Evolutionary conservation across 2,797 vertebrate species (phyloP), one percentile per base, ranked within the genome.

Genomic region (Sarcoramphus papa): DNA sequence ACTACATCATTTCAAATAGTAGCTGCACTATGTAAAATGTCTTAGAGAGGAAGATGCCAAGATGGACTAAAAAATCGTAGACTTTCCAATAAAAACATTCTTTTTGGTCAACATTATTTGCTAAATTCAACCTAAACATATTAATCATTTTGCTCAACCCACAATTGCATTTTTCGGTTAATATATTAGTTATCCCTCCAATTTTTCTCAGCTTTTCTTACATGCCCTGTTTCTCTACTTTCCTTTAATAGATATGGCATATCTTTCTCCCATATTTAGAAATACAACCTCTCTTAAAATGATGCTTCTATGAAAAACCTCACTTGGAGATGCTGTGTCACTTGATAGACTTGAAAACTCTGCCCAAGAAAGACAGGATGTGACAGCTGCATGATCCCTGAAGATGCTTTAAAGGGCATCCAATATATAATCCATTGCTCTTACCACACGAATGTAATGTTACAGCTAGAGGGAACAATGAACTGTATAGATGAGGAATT

Each of bases 61-160:
- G 93, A 88, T 12, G 16, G 41, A 63, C 56, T 48, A 30, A 87
- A 89, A 88, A 63, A 48, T 12, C 8, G 0, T 3, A 62, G 30
- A 24, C 43, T 84, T 92, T 65, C 79, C 85, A 92, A 86, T 51
- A 68, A 92, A 95, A 92, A 81, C 59, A 73, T 88, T 78, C 14
- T 48, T 96, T 90, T 85, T 84, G 93, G 69, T 86, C 28, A 92
- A 70, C 69, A 11, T 67, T 69, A 76, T 93, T 95, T 88, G 35
- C 83, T 94, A 76, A 87, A 86, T 67, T 82, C 74, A 92, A 82
- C 14, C 27, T 47, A 89, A 87, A 48, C 22, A 33, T 20, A 78
- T 84, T 31, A 79, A 82, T 56, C 2, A 60, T 92, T 89, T 91
- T 79, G 40, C 30, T 90, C 40, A 69, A 62, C 7, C 69, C 80